Conservation (phyloP, 2,888 invertebrate species). For the Esperia sulphurella region DNA sequence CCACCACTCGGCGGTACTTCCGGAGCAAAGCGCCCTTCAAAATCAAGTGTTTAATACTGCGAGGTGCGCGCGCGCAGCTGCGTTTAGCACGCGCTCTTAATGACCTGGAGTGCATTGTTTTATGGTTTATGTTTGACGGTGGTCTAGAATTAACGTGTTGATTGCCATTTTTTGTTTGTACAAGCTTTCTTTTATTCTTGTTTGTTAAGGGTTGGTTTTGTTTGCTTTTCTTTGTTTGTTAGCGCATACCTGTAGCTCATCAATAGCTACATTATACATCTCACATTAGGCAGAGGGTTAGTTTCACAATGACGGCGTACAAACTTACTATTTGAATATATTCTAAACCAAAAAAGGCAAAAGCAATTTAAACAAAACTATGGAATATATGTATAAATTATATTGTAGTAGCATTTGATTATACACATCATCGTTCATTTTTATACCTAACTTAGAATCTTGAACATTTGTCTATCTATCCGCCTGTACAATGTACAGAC, state of each 20-base stretch:
- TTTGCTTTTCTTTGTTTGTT: not conserved
- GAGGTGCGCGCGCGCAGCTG: slow-evolving; percentile 52
- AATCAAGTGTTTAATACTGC: not conserved
- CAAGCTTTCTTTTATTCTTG: not conserved
- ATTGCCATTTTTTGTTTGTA: slow-evolving; percentile 46
- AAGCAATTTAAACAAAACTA: too few relatives aligned
- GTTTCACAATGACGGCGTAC: too few relatives aligned
- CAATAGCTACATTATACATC: not conserved
- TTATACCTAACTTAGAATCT: too few relatives aligned
- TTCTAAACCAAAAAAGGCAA: too few relatives aligned
- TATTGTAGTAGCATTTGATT: too few relatives aligned
- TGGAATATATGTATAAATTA: too few relatives aligned
- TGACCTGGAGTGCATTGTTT: slow-evolving; percentile 48
- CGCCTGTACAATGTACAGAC: too few relatives aligned
- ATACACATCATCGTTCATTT: too few relatives aligned
- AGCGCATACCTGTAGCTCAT: too few relatives aligned
- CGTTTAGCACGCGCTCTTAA: slow-evolving; percentile 62
- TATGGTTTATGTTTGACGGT: slow-evolving; percentile 32
- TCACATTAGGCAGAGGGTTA: too few relatives aligned
- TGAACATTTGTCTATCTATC: too few relatives aligned
- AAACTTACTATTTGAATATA: too few relatives aligned
- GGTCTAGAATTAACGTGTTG: slow-evolving; percentile 58
- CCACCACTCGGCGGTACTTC: slow-evolving; percentile 36
- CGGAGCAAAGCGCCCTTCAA: slow-evolving; percentile 39
- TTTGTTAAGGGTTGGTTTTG: not conserved